Evolutionary conservation across 2,113 vertebrate genomes (phyloP), one percentile per base, ranked within the genome.

Genomic region (Thunnus thynnus): DNA sequence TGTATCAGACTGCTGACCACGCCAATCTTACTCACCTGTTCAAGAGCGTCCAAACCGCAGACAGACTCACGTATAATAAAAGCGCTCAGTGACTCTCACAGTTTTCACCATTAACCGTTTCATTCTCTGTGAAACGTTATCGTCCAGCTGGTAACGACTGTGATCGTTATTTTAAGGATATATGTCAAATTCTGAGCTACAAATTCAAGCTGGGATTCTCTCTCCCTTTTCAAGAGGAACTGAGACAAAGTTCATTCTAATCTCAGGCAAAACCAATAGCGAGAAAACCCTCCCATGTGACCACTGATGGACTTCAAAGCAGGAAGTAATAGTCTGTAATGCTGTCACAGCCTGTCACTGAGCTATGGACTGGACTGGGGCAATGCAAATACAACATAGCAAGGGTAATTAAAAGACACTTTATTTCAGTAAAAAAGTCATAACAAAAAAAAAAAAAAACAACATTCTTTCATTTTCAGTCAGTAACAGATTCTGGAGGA

Each of bases 161-260:
- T 1, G 14, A 13, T 17, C 3, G 18, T 3, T 4, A 17, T 22
- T 17, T n/a, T 1, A 17, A 12, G 0, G 4, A 5, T 18, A 17
- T 14, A 13, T 1, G 0, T 20, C 0, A 32, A 78, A 22, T 1
- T 4, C 2, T 1, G 11, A 27, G 7, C 30, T 0, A 3, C 11
- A 51, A 11, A 48, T 1, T 13, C 2, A 32, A 16, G 20, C 16
- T 0, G 4, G 5, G 1, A 30, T 22, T 46, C 41, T 56, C 14
- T 5, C 18, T 60, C 54, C 20, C 12, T 25, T 58, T 32, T 1
- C 3, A 79, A 58, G 76, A 88, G 92, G 89, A 89, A 90, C 76
- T 51, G 72, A 91, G 76, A 80, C 88, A 91, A 94, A 94, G 94
- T 94, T 93, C 92, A 93, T 67, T 88, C 47, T 83, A 27, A 86